A percentile compares a stretch with the other conserved stretches of the same genome.
Conservation (phyloP, 64 coral and sea anemone genomes). For the Pachyseris speciosa region DNA sequence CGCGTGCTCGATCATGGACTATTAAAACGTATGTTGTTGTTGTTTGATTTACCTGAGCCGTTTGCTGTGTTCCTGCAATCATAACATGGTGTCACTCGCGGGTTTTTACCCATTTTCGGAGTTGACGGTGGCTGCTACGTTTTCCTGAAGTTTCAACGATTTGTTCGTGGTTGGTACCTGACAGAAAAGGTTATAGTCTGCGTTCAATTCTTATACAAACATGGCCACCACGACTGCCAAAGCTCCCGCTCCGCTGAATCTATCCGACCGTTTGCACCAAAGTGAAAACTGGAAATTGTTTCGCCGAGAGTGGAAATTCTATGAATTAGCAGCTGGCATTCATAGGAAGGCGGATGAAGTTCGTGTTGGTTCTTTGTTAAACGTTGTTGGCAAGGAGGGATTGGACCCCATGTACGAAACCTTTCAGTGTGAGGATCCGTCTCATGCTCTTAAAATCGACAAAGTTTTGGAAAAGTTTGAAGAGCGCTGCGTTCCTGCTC, state of each 20-base stretch:
- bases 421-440: conserved; percentile 29
- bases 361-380: conserved; percentile 36
- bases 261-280: conserved; percentile 35
- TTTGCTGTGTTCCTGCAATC: no score
- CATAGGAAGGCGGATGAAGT: conserved; percentile 33
- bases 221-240: conserved; percentile 44
- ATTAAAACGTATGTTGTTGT: no score
- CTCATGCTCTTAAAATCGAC: background rate
- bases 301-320: background rate
- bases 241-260: conserved; percentile 38
- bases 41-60: no score
- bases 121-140: no score
- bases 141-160: conserved; percentile 19
- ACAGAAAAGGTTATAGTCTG: conserved; percentile 28
- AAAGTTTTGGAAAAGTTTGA: no score
- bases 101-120: conserved; percentile 29
- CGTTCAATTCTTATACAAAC: conserved; percentile 23
- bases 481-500: conserved; percentile 42
- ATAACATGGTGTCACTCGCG: conserved; percentile 30
- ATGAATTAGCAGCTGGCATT: conserved; percentile 42
- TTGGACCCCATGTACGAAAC: conserved; percentile 58
- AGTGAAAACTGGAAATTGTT: conserved; percentile 54
- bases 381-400: conserved; percentile 30
- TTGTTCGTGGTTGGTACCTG: conserved; percentile 41
- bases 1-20: no score